Evolutionary conservation across 23 tunicate species (phyloP), one percentile per base, ranked within the genome.

Genomic region (Ciona savignyi): DNA sequence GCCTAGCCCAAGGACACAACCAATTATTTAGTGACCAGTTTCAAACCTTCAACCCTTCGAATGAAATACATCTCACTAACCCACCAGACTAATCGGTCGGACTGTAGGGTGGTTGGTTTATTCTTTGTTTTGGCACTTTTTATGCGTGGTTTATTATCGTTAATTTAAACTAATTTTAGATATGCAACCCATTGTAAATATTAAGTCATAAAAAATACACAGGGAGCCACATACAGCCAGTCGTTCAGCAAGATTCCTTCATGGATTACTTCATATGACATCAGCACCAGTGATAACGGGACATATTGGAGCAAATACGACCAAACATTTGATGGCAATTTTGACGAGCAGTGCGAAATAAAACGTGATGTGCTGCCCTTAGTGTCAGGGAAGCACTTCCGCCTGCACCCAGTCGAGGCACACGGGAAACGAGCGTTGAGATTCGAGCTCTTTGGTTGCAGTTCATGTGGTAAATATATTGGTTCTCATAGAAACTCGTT

Each of bases 381-480:
- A 4, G 51, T 75, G 67, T 26, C 35, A 6, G 79, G 70, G 19
- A 56, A 29, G 30, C 24, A 62, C 4, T 29, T 75, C 79, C 79
- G 79, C n/a, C 32, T 75, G 29, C 32, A 75, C 32, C 79, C 79
- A n/a, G 29, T 31, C 24, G 67, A 29, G 49, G 62, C 62, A 15
- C 79, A 75, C 63, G 63, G 29, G 21, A 61, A 62, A 0, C 79
- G 66, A 15, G 79, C 79, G 20, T 15, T 75, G 34, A 62, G 79
- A 63, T 23, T 75, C 22, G 79, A 75, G 30, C 69, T 75, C 21
- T 75, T 62, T 27, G 79, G 79, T 9, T 75, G 79, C 69, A 35
- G 70, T 29, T 48, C 79, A 6, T 75, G 79, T 61, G 79, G 79
- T 75, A 62, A 75, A 70, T 51, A n/a, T 49, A 26, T 6, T 2